Evolutionary conservation across 1,140 invertebrate species (phyloP).

Genomic region (Heliconius congener): DNA sequence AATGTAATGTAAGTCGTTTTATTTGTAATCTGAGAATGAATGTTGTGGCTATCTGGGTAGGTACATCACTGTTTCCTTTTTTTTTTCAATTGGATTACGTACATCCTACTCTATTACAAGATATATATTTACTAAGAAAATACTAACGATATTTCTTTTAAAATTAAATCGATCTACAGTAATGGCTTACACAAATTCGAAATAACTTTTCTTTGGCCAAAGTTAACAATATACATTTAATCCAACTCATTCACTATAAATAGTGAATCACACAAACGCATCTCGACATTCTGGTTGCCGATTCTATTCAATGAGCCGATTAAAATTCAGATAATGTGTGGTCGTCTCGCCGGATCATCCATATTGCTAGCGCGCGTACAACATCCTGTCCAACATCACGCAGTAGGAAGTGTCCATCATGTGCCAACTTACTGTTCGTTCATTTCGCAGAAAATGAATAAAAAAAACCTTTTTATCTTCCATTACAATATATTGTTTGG

Average conservation of each 20-base stretch:
- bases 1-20: not conserved
- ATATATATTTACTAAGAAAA: not conserved
- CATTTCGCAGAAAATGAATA: slow-evolving; percentile 34
- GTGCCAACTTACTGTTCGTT: slow-evolving; percentile 32
- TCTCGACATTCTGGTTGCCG: slow-evolving; percentile 62
- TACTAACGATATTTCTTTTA: not conserved
- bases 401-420: slow-evolving; percentile 70
- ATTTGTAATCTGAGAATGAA: not conserved
- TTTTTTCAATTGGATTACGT: no score
- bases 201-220: not conserved
- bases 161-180: not conserved
- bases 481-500: slow-evolving; percentile 16
- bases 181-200: not conserved
- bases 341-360: slow-evolving; percentile 71
- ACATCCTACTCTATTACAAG: no score
- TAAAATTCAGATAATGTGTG: slow-evolving; percentile 72
- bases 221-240: not conserved
- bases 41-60: not conserved
- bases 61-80: not conserved
- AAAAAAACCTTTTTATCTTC: not conserved
- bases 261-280: slow-evolving; percentile 62
- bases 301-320: slow-evolving; percentile 73
- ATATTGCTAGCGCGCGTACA: slow-evolving; percentile 67
- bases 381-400: slow-evolving; percentile 67
- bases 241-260: slow-evolving; percentile 9